Base-by-base conservation (phyloP, 1,140 invertebrate genomes). In the Portunus trituberculatus region DNA sequence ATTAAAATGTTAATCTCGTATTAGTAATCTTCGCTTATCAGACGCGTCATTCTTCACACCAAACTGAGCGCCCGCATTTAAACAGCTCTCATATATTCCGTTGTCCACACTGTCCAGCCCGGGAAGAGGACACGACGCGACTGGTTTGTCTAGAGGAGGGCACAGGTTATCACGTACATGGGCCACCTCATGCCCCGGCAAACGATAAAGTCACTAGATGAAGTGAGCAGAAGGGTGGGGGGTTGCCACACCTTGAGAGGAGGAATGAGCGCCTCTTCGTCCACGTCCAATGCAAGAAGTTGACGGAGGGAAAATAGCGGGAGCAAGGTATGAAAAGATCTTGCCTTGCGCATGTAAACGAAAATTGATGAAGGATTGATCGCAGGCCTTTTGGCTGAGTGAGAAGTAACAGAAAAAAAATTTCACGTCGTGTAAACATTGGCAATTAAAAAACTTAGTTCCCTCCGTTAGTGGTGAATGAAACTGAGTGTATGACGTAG, bases 1-100 rank as follows among this genome's bases (percentile, higher is more conserved):
- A 59, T n/a, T 76, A 76, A 76, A 76, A 76, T 76, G 67, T 76
- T 76, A 76, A 76, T 76, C 67, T 76, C 67, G n/a, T n/a, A 76
- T 76, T 76, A 76, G 67, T 76, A 76, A 76, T 76, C 67, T 76
- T 76, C 25, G 67, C 67, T 76, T n/a, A 76, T 76, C 67, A 76
- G 67, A 76, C 67, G 67, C 67, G 67, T 76, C 67, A 20, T 76
- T 76, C 25, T 76, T 76, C 67, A 76, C 67, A 76, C 67, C 67
- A n/a, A 76, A n/a, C 25, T n/a, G 67, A 76, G 67, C 67, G 67
- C 12, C 67, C 4, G 67, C 67, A 2, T 76, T 76, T 76, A 20
- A 25, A 76, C 67, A n/a, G 67, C 67, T 7, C 67, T 76, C 67
- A 76, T 76, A 76, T n/a, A n/a, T 76, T 76, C 20, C 67, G 12